A percentile compares a stretch with the other conserved stretches of the same genome.
Evolutionary conservation across 2,888 invertebrate genomes (phyloP).

Genomic region (Notodromas monacha): DNA sequence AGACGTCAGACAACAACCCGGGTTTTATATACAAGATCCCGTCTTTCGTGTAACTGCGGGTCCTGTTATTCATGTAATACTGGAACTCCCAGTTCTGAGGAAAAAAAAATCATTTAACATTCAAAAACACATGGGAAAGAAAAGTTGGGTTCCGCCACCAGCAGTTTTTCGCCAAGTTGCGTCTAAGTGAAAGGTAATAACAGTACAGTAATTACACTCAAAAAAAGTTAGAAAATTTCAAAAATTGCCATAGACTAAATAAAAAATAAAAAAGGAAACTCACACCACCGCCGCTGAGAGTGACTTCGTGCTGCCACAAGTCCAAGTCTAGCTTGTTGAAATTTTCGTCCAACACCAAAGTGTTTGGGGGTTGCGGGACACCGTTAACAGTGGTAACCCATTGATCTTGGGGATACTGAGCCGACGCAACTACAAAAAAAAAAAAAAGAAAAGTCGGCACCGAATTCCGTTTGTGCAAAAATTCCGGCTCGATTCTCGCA

Average conservation of each 20-base stretch:
- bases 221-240: too few species aligned
- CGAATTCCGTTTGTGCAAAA: too few species aligned
- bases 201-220: too few species aligned
- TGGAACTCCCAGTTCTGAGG: conserved; percentile 35
- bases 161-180: too few species aligned
- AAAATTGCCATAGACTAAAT: too few species aligned
- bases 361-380: conserved; percentile 21
- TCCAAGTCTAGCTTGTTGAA: conserved; percentile 25
- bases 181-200: too few species aligned
- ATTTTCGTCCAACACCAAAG: conserved; percentile 26
- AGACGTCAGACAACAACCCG: background rate
- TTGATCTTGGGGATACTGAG: too few species aligned
- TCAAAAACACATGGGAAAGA: conserved; percentile 1
- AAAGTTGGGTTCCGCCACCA: too few species aligned
- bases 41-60: conserved; percentile 1
- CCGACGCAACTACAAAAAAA: too few species aligned
- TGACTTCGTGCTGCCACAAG: conserved; percentile 30
- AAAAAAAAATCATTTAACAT: conserved; percentile 7
- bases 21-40: conserved; percentile 1
- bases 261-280: too few species aligned
- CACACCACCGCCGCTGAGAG: conserved; percentile 28
- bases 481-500: too few species aligned
- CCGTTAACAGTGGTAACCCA: conserved; percentile 10
- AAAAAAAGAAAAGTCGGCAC: too few species aligned
- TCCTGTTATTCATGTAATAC: conserved; percentile 27